Evolutionary conservation across 2,888 invertebrate species (phyloP), one percentile per base, ranked within the genome.

Genomic region (Rhamphomyia laevipes): DNA sequence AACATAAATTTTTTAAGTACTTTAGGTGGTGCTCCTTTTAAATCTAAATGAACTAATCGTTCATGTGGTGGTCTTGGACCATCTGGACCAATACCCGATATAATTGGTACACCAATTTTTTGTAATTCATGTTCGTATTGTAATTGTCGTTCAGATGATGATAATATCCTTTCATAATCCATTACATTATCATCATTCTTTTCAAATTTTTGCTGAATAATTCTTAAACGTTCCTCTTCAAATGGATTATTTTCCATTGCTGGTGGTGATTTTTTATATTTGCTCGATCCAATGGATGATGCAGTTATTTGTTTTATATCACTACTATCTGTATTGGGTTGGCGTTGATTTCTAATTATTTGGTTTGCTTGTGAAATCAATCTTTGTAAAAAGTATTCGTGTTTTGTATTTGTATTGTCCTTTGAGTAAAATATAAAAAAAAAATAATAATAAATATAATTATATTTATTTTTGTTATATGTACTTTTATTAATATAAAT

Each of bases 11-110:
- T 12, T 42, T 33, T 15, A 33, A 40, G 53, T 31, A 70, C 63
- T 57, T 78, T 78, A 12, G 84, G 83, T 18, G 86, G 83, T 3
- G 86, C 86, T 27, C 86, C 86, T 66, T 87, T 87, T 38, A 87
- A 66, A 65, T 87, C 86, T 50, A 86, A 73, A 65, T 87, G 86
- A 16, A 87, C 80, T 43, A 87, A 63, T 33, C 80, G 70, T 42
- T 74, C 73, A 11, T 70, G 55, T 1, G 69, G 70, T 18, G 67
- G 59, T 45, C 60, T 59, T 3, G 68, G 63, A 16, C 64, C 67
- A 21, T 65, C 66, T 2, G 68, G 68, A 1, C 71, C 69, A 18
- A 71, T 64, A 35, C 66, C 69, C 6, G 68, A 61, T 43, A 70
- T 62, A 17, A 61, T 58, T 4, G 70, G 69, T 7, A 71, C 62